Percentiles rank a stretch among this genome's conserved stretches.
Evolutionary conservation across 1,140 invertebrate species (phyloP).

Genomic region (Polypedilum vanderplanki): DNA sequence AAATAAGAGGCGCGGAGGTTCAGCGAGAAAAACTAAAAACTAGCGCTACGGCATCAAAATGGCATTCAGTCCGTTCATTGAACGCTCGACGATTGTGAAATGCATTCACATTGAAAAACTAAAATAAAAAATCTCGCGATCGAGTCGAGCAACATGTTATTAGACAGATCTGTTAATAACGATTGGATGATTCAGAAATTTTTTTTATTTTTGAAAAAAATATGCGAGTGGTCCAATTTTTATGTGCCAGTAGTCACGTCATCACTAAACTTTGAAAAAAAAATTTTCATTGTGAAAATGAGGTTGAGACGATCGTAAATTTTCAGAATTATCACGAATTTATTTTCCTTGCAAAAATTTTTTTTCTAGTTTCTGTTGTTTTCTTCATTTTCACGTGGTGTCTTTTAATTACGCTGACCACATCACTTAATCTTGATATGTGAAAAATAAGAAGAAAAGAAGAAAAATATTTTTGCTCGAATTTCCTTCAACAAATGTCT

Average conservation of each 20-base stretch:
- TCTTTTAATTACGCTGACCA: no score
- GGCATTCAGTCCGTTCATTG: slow-evolving; percentile 10
- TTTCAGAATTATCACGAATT: neutral
- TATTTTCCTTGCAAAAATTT: no score
- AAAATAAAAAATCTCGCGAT: slow-evolving; percentile 1
- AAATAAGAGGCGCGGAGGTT: slow-evolving; percentile 9
- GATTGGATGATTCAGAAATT: neutral
- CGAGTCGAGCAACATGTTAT: neutral
- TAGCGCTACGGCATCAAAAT: slow-evolving; percentile 16
- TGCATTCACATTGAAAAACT: slow-evolving; percentile 13
- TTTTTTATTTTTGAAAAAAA: no score
- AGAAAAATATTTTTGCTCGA: neutral
- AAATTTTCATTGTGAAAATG: no score
- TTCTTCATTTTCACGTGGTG: no score
- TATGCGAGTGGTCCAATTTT: neutral
- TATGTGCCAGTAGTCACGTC: slow-evolving; percentile 8
- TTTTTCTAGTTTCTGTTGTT: no score
- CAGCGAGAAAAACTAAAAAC: slow-evolving; percentile 6
- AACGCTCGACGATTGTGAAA: neutral
- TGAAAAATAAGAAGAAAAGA: neutral
- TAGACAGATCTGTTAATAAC: neutral
- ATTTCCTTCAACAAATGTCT: neutral
- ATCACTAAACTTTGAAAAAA: neutral
- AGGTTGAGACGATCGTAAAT: neutral
- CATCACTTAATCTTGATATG: neutral